Percentiles rank a stretch among this genome's conserved stretches.
These are phyloP conservation scores for Pampus argenteus DNA, from an alignment of 2,797 vertebrate genomes.

Conservation along the genomic window DNA sequence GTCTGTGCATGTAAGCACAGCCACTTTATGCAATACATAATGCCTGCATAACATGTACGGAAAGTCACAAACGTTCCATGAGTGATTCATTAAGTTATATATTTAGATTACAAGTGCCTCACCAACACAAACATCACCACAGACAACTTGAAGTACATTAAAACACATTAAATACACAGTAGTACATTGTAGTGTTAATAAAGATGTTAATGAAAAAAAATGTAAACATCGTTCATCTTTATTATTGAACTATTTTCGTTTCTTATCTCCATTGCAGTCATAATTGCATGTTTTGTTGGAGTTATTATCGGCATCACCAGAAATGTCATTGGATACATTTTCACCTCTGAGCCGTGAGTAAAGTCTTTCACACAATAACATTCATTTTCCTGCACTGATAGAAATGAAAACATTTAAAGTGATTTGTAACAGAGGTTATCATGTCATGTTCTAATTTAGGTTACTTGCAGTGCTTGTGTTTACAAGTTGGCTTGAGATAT, in stretches of 20 bases:
- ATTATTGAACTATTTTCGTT: background rate
- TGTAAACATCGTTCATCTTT: background rate
- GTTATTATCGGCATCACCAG: conserved; percentile 55
- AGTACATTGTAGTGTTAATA: too few relatives aligned
- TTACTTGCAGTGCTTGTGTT: background rate
- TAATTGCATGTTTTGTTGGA: conserved; percentile 76
- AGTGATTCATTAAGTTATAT: background rate
- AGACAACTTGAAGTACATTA: background rate
- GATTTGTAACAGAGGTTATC: background rate
- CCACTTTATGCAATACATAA: background rate
- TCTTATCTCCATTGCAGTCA: conserved; percentile 62
- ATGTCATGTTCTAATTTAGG: background rate
- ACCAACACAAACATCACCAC: background rate
- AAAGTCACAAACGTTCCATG: background rate
- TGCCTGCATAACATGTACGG: background rate
- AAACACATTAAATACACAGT: background rate
- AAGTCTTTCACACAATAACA: background rate
- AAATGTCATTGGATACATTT: conserved; percentile 86
- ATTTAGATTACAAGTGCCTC: background rate
- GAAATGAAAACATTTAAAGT: background rate
- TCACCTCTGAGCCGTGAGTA: conserved; percentile 90
- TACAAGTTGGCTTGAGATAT: background rate
- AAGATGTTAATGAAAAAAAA: background rate
- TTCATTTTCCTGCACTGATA: background rate
- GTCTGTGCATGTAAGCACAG: conserved; percentile 85